Evolutionary conservation across 2,888 invertebrate genomes (phyloP), one percentile per base, ranked within the genome.

Genomic region (Hydrotaea cyrtoneurina): DNA sequence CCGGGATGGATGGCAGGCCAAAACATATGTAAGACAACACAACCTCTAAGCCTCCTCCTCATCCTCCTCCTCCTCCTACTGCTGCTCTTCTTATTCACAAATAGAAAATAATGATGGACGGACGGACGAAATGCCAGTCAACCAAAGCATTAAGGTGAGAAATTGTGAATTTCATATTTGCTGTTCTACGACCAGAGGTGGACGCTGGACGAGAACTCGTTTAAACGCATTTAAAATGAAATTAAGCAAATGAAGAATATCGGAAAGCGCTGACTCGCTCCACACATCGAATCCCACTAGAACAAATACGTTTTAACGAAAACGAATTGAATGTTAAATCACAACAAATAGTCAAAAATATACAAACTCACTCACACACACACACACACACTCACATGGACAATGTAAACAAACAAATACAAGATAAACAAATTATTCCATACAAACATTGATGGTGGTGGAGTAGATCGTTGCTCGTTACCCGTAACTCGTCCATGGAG

Each of bases 371-470:
- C 50, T 23, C 43, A 43, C 39, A 39, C 13, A 39, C 43, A 2
- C 39, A 39, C 17, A 10, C 39, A 5, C 5, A 69, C 21, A 66
- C 39, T 59, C 15, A 15, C 2, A 66, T 3, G 7, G 8, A 10
- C 66, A 43, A 71, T 46, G 21, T 81, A 75, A 81, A 76, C 64
- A 81, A 84, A 85, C 69, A 85, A 31, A 78, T 66, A 79, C 79
- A 83, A 80, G 74, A 78, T 80, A 85, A 85, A 85, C 82, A 85
- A 85, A 85, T 85, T 82, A 82, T 79, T 66, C 71, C 55, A 77
- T 64, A 36, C 50, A 1, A 13, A 15, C 50, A 50, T 39, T 4
- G 50, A 50, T 3, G 50, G 50, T 43, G 5, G 50, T 26, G 55
- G 55, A 55, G 55, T 21, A 55, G 55, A 2, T 31, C n/a, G n/a